Evolutionary conservation across 2,113 vertebrate genomes (phyloP), one percentile per base, ranked within the genome.

Genomic region (Nyctereutes procyonoides): DNA sequence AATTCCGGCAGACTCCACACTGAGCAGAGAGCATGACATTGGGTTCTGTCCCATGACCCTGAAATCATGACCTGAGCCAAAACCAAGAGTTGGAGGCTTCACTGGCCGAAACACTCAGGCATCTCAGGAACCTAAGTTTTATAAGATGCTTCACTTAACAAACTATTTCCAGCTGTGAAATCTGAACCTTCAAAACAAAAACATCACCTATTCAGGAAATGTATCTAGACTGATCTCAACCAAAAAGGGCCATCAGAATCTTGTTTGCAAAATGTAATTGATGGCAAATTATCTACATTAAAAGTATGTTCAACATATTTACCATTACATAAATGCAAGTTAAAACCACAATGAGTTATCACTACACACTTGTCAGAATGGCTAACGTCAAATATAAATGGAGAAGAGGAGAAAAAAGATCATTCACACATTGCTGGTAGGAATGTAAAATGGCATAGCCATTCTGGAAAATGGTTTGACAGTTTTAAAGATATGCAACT

Each of bases 91-190:
- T 9, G 10, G 32, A 69, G 3, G 1, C 32, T 69, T 35, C n/a
- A 69, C 67, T 8, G 35, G 35, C 17, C 20, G 67, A 69, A n/a
- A 32, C 19, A 69, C 67, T 17, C 67, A 69, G 67, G 32, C 9
- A 17, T 8, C 67, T n/a, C 17, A 88, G 53, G 9, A 96, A 88
- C 8, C 2, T 11, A 67, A 32, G 32, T 65, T 73, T 67, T 60
- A 17, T 28, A 82, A 90, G 62, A 87, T 82, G 28, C 14, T 63
- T 14, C 28, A 83, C 12, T 17, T 32, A 71, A 82, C 26, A 7
- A 89, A 89, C 14, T 20, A n/a, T 65, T 95, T 73, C 4, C n/a
- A 86, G 92, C 5, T 48, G 15, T 84, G 69, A 95, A 96, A 84
- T 58, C 26, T 30, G 14, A 73, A 19, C 10, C 19, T 88, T 62